Evolutionary conservation across 2,888 invertebrate genomes (phyloP).

Genomic region (Epistrophe eligans): DNA sequence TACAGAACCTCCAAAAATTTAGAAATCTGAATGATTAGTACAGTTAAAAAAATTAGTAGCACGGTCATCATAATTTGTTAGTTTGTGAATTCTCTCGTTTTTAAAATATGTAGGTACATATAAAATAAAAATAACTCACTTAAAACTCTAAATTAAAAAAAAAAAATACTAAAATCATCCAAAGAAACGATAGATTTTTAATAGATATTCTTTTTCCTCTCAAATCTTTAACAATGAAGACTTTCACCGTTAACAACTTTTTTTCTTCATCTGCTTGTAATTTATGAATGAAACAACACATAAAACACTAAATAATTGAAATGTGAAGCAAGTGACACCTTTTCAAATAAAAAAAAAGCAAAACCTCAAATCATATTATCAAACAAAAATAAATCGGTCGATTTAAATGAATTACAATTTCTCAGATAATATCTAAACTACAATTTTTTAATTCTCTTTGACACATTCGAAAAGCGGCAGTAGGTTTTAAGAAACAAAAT

Average conservation of each 20-base stretch:
- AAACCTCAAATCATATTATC: background rate
- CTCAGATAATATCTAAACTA: background rate
- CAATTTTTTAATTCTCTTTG: background rate
- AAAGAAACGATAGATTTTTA: too few relatives aligned
- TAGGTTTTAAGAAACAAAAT: background rate
- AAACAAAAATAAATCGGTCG: background rate
- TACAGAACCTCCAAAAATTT: too few relatives aligned
- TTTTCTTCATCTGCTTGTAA: background rate
- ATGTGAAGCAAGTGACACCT: background rate
- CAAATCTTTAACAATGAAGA: too few relatives aligned
- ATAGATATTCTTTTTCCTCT: too few relatives aligned
- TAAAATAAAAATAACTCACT: too few relatives aligned
- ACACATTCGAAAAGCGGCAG: conserved; percentile 4
- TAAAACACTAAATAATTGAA: background rate
- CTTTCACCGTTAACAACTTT: background rate
- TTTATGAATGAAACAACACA: background rate
- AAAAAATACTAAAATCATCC: too few relatives aligned
- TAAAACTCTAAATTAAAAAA: too few relatives aligned
- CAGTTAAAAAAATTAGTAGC: too few relatives aligned
- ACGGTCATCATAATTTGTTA: too few relatives aligned
- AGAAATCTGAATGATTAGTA: too few relatives aligned
- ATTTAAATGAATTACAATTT: conserved; percentile 2
- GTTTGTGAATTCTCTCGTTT: too few relatives aligned
- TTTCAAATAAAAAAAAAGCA: conserved; percentile 9
- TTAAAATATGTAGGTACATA: too few relatives aligned